Base-by-base conservation (phyloP, 1,140 invertebrate species). In the Frieseomelitta varia region DNA sequence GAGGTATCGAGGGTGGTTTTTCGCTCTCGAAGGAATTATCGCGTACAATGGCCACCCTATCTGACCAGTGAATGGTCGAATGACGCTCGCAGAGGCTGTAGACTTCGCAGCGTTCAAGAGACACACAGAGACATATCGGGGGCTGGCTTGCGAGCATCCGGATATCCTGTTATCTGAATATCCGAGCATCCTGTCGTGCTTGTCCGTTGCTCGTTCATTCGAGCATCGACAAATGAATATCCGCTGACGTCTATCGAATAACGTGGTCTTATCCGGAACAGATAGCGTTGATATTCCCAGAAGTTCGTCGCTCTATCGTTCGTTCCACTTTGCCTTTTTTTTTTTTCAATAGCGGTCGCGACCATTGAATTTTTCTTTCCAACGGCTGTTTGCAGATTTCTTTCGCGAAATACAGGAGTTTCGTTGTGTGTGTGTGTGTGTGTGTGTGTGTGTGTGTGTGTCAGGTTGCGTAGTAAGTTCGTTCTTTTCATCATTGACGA, bases 11-110 rank as follows among this genome's bases (percentile, higher is more conserved):
- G 68, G 55, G 78, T 76, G 68, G 81, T 88, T 88, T 87, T 88
- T 81, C 58, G 71, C 75, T 78, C 78, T 85, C 78, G 24, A 85
- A 85, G 86, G 83, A 88, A 88, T 88, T 88, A 88, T 85, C 34
- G 75, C 77, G 15, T 75, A 82, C 63, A 85, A 85, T 88, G 69
- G 24, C 19, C 51, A 63, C 47, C 39, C 87, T 78, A 67, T 84
- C 74, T 73, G 56, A 24, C 55, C 68, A 53, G 19, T 27, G 76
- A 81, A 85, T 72, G 76, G 77, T 56, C n/a, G 56, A 77, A 71
- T 51, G 65, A 71, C 34, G 30, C 39, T 65, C 19, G 76, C 12
- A 58, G 47, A 72, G 34, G 47, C 17, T 55, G 56, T 72, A 24
- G 67, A 55, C 39, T 68, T 12, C 10, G 65, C 19, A 27, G 63